Base-by-base conservation (phyloP, 2,888 invertebrate genomes). In the Cancer borealis region DNA sequence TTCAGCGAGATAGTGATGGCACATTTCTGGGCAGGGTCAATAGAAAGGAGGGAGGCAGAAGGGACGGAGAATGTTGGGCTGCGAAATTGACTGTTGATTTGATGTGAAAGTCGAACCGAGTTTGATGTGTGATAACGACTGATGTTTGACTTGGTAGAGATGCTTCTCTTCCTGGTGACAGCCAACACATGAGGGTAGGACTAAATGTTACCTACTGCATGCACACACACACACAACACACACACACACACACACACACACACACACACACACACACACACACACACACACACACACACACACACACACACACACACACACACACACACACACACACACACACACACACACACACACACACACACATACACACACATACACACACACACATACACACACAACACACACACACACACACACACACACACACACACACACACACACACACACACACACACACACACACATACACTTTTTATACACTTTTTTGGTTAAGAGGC, bases 11-110 rank as follows among this genome's bases (percentile, higher is more conserved):
- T 54, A 17, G 17, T 17, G n/a, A 66, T 66, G 66, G n/a, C n/a
- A 21, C 66, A 66, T n/a, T 66, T n/a, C 66, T n/a, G 66, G 66
- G 21, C n/a, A n/a, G n/a, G 66, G 66, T 6, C 8, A 21, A 66
- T n/a, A n/a, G 66, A 66, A 66, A 66, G 66, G 66, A 66, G 66
- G 1, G 21, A 66, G 66, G 66, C 66, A 66, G 66, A 66, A n/a
- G 66, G 21, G 66, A n/a, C n/a, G 66, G 17, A 66, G 66, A 66
- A 66, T 66, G 66, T n/a, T 21, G 66, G n/a, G 66, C 66, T 66
- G 66, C 66, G 66, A 66, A 66, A 66, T 66, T 66, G 66, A 66
- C 66, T 66, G 66, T 66, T 66, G 66, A 66, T 66, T n/a, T 66
- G 21, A 66, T 66, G n/a, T 66, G 66, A n/a, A 66, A 66, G 66